These are phyloP conservation scores for Neotoma lepida DNA, from an alignment of 2,113 vertebrate genomes.

Conservation along the genomic window DNA sequence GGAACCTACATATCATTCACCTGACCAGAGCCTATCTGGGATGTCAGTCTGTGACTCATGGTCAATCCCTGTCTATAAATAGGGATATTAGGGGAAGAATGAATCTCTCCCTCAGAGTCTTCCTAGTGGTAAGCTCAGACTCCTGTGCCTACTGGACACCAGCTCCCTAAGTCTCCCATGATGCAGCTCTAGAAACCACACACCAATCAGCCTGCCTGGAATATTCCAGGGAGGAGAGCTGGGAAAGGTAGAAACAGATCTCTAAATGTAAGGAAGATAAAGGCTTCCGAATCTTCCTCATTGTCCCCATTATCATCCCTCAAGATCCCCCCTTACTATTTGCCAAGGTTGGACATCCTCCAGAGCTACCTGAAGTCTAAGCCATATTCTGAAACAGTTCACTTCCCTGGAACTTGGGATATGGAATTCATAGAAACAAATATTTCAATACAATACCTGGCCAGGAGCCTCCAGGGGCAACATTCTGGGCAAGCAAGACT, in stretches of 20 bases:
- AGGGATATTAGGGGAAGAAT: background rate
- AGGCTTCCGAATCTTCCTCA: background rate
- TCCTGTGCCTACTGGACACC: background rate
- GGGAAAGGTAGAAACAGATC: background rate
- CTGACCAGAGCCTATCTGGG: background rate
- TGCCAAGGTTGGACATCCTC: background rate
- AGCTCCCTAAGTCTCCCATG: background rate
- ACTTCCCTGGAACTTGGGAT: background rate
- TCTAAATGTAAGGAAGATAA: background rate
- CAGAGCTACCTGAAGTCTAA: background rate
- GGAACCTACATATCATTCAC: background rate
- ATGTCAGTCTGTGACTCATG: background rate
- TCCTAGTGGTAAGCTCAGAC: background rate
- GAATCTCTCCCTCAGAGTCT: no score
- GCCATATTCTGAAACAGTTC: background rate
- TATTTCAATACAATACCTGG: background rate
- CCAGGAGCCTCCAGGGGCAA: background rate
- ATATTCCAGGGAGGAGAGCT: background rate
- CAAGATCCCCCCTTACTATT: background rate
- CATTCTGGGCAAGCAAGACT: background rate
- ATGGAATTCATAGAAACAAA: no score
- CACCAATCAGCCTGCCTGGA: background rate
- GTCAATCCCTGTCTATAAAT: background rate
- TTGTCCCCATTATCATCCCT: no score
- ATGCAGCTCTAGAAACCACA: background rate